phyloP scores from a whole-genome alignment of 1,140 invertebrate species.

The Saccostrea glomerata region DNA sequence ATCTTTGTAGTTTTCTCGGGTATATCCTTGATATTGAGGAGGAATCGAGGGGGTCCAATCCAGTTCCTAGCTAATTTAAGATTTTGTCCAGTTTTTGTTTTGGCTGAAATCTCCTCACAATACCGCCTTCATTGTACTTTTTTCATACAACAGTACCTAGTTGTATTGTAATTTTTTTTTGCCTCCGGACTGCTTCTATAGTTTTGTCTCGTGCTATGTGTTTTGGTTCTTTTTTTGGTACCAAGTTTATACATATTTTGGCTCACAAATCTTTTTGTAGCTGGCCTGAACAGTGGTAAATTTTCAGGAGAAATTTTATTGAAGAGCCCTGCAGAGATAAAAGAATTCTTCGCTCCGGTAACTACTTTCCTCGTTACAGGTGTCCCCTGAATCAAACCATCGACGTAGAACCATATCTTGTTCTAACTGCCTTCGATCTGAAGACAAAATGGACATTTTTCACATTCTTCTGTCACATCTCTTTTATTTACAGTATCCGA shows the following conservation, averaged over 20 bases:
- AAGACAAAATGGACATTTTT: too few relatives aligned
- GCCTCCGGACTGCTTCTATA: background rate
- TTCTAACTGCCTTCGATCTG: too few relatives aligned
- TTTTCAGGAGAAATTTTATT: too few relatives aligned
- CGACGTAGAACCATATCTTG: too few relatives aligned
- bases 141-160: conserved; percentile 10
- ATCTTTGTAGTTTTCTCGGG: background rate
- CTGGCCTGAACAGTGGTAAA: too few relatives aligned
- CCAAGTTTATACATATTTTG: conserved; percentile 35
- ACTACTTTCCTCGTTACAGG: too few relatives aligned
- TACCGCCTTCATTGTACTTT: conserved; percentile 48
- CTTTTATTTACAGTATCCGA: too few relatives aligned
- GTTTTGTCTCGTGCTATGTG: conserved; percentile 48
- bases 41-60: conserved; percentile 50
- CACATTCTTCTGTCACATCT: too few relatives aligned
- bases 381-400: too few relatives aligned
- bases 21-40: too few relatives aligned
- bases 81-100: conserved; percentile 38
- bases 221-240: conserved; percentile 3
- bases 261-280: background rate
- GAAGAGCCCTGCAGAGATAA: too few relatives aligned
- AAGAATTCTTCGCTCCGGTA: too few relatives aligned
- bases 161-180: conserved; percentile 54
- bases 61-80: conserved; percentile 47
- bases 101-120: conserved; percentile 44